Evolutionary conservation across 2,797 vertebrate species (phyloP), one percentile per base, ranked within the genome.

Genomic region (Dendrocincla tyrannina): DNA sequence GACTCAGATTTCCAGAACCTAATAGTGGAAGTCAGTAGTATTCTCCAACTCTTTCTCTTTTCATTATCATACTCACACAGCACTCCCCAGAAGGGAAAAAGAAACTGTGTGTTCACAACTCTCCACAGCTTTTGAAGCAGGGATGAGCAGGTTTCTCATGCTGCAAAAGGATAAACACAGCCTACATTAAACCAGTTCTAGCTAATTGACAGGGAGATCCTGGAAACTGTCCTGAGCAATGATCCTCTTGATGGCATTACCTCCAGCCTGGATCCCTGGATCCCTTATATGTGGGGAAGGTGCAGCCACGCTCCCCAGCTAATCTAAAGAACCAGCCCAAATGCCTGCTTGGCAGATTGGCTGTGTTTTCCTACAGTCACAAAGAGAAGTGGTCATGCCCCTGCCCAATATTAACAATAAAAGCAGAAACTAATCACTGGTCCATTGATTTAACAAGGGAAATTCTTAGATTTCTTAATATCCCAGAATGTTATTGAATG

Each of bases 1-100:
- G 77, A 75, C 75, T 77, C 78, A 33, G 92, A 69, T 77, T 95
- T 91, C 18, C 53, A 88, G 49, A 91, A 86, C 64, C 37, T 62
- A 91, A 63, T 50, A 68, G 18, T 72, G 56, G 49, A 68, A 68
- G 63, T 53, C 5, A 50, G 39, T 32, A 32, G 5, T 69, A 91
- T 89, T 37, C 50, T 87, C 62, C 73, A 63, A 66, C 33, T 77
- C 30, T 32, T 97, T 88, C 49, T 76, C 46, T 87, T 92, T 59
- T 78, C 23, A 72, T 85, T 77, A 13, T 46, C 83, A 64, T 33
- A 66, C 35, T 89, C 73, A 74, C 37, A 80, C 18, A 80, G 68
- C 47, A 85, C 49, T 78, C 46, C 60, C 13, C 55, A 62, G 72
- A 8, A 79, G 42, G 75, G 52, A 93, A 96, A 95, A 92, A 85